Base-by-base conservation (phyloP, 1,140 invertebrate species). In the Antheraea mylitta region DNA sequence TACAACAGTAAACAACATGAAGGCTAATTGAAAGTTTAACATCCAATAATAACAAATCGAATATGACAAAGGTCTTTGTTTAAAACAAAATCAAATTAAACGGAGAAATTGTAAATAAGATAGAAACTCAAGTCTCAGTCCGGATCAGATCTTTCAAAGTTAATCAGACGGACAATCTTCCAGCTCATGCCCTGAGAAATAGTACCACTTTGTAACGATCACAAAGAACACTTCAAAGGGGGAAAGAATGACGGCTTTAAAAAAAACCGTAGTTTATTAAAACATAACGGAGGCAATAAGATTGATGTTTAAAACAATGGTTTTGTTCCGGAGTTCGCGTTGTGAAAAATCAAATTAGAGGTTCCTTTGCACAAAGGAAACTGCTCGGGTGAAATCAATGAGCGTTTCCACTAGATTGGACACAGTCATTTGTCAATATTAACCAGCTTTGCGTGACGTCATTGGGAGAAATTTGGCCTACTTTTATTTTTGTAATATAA, bases 91-190 rank as follows among this genome's bases (percentile, higher is more conserved):
- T 53, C 45, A n/a, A 53, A 53, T 53, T 53, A 53, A 53, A 16
- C 11, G 7, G 6, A 16, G 11, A 53, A 16, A 53, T 53, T 53
- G 45, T 16, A 53, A 53, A n/a, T 9, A 16, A 53, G 13, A 53
- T 53, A 53, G 45, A 53, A 53, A 53, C 45, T 53, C 61, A 63
- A 63, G 7, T 11, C 37, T 22, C 66, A 37, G n/a, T 58, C 45
- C 60, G 38, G 45, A 37, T 69, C 48, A 58, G 62, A 36, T 19
- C 58, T 59, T 74, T 72, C 66, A 72, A 61, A 72, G 69, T 76
- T 75, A 78, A 78, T 78, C 76, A 78, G 72, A 78, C 65, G 71
- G 68, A 66, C 71, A 75, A 75, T 78, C 71, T 78, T 75, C 76
- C 74, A 72, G 76, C 68, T 70, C 76, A 69, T 67, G 37, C 66